Base-by-base conservation (phyloP, 2,797 vertebrate genomes). In the Gouania willdenowi region DNA sequence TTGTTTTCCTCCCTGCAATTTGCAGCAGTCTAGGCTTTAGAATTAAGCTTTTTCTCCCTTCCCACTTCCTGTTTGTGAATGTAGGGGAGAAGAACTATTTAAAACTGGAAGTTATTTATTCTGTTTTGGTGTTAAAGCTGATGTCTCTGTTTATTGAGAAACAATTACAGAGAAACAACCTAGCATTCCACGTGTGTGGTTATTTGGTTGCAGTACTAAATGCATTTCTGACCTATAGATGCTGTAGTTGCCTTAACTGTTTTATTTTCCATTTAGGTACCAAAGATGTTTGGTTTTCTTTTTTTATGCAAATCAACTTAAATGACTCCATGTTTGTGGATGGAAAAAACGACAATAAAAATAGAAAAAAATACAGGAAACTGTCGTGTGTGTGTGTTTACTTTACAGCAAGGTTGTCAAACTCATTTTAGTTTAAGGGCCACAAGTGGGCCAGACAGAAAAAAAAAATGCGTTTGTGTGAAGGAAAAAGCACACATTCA, bases 161-260 rank as follows among this genome's bases (percentile, higher is more conserved):
- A 39, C 5, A 18, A 44, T 26, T 34, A 33, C 33, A 11, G 14
- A 16, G 11, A 31, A 8, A 12, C 21, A 36, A 25, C 1, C 32
- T 55, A 56, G 44, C 56, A 61, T 67, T 36, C 45, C 45, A 62
- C 36, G 23, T 3, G 39, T 34, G 57, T 64, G 49, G 56, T 66
- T 21, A 13, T 61, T 51, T 57, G 61, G 75, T 71, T 82, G 69
- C 64, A 72, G 59, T 62, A 56, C 65, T 70, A 61, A 65, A 76
- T 66, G 65, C 71, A 79, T 81, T 80, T 71, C 65, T 68, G 53
- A 83, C 37, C 51, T 69, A 37, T 70, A 85, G 75, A 83, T 82
- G 77, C 81, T 83, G 65, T 88, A 88, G 88, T 75, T 87, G 87
- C 87, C 87, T 89, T 89, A 84, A 75, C 54, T 61, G 24, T 66